phyloP scores from a whole-genome alignment of 2,888 invertebrate genomes.

The Clistopyga incitator region DNA sequence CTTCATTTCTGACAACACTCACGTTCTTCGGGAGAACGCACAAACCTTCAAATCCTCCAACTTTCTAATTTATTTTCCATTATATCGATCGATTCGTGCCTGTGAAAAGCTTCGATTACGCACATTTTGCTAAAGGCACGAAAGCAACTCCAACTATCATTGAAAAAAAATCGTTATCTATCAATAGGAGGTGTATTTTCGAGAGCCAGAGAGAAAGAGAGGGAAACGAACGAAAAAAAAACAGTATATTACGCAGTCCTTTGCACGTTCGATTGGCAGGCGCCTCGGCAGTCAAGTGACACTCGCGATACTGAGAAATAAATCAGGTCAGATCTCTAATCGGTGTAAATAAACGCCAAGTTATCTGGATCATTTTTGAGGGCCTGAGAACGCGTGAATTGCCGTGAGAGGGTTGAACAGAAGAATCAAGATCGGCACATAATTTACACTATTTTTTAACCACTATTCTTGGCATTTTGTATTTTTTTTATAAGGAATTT shows the following conservation, averaged over 20 bases:
- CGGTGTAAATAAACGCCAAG: neutral
- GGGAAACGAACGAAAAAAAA: too few relatives aligned
- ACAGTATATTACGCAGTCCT: neutral
- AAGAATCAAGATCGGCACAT: too few relatives aligned
- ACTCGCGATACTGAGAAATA: neutral
- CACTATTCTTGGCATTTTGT: neutral
- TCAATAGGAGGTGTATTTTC: neutral
- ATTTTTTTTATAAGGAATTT: too few relatives aligned
- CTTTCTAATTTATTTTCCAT: neutral
- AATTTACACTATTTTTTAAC: neutral
- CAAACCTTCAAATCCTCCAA: neutral
- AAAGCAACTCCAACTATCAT: constrained; percentile 8
- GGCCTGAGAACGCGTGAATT: neutral
- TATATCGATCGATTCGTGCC: neutral
- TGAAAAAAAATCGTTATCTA: constrained; percentile 44
- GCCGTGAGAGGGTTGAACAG: neutral
- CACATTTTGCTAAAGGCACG: neutral
- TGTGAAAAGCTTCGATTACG: neutral
- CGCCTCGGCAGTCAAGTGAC: neutral
- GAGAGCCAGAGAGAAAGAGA: neutral
- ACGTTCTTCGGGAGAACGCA: neutral
- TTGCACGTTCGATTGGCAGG: constrained; percentile 8
- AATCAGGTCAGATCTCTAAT: neutral
- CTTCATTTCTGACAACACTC: neutral
- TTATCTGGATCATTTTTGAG: neutral